Base-by-base conservation (phyloP, 2,113 vertebrate genomes). In the Morphnarchus princeps region DNA sequence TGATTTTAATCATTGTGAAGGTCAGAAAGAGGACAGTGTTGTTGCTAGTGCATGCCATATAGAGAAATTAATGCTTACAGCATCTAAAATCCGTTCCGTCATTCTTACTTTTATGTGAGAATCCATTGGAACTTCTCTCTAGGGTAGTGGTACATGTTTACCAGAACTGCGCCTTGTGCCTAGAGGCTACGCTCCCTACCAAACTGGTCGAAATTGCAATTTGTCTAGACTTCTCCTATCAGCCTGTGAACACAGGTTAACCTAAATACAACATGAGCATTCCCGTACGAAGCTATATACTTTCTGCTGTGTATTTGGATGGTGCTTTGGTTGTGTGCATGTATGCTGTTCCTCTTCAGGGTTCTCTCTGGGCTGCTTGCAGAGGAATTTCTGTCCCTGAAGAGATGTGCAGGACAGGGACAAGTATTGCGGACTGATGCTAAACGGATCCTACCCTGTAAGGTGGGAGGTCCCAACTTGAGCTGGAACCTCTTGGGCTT, bases 221-320 rank as follows among this genome's bases (percentile, higher is more conserved):
- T 92, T 67, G 11, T 65, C 19, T 38, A 66, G 24, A 11, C 14
- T 87, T 87, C 58, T 55, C 26, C 4, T 80, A 16, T 45, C 29
- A 36, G 25, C 42, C n/a, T 62, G 20, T 63, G 42, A 47, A 45
- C 28, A 13, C 54, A 54, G 52, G 31, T 57, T 72, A 52, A 43
- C 11, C 7, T 70, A 20, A 31, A 42, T 57, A 14, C n/a, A 45
- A 4, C 3, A 0, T 1, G 11, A 17, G 42, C 1, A 0, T 81
- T 81, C 28, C 63, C 4, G 0, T n/a, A 29, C 22, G 50, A 55
- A 83, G 22, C 13, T 84, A 0, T 54, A 4, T 49, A 13, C 15
- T 43, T 18, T 57, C 31, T 81, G 28, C 52, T 61, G 3, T 24
- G 4, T 57, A 2, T 78, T 52, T 59, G 34, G 12, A 5, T 81